phyloP scores from a whole-genome alignment of 2,888 invertebrate genomes.

The Mythimna loreyi region DNA sequence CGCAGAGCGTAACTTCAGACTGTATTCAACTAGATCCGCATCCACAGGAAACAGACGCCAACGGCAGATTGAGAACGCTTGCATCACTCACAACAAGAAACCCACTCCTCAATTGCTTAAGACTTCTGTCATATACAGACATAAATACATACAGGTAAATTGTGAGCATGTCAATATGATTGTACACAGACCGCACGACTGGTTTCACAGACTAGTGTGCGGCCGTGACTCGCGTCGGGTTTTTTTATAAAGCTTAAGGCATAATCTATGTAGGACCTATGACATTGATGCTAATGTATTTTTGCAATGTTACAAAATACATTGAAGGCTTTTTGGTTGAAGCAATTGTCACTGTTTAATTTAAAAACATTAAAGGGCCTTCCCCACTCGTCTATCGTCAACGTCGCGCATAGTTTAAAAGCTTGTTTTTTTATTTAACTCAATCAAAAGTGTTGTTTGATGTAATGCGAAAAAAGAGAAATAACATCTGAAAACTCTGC shows the following conservation, averaged over 20 bases:
- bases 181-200: constrained; percentile 39
- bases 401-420: too few relatives aligned
- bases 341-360: neutral
- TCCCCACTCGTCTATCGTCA: too few relatives aligned
- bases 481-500: too few relatives aligned
- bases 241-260: constrained; percentile 45
- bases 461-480: too few relatives aligned
- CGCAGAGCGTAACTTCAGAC: too few relatives aligned
- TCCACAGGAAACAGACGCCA: too few relatives aligned
- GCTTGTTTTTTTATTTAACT: too few relatives aligned
- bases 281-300: constrained; percentile 46
- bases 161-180: constrained; percentile 40
- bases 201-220: constrained; percentile 30
- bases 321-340: neutral
- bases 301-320: constrained; percentile 13
- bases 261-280: constrained; percentile 31
- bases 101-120: constrained; percentile 45
- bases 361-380: too few relatives aligned
- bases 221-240: constrained; percentile 43
- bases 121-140: constrained; percentile 4
- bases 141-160: constrained; percentile 10
- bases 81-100: neutral
- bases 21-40: neutral
- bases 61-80: constrained; percentile 31
- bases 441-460: too few relatives aligned